phyloP scores from a whole-genome alignment of 1,140 invertebrate genomes.

The Danaus plexippus region DNA sequence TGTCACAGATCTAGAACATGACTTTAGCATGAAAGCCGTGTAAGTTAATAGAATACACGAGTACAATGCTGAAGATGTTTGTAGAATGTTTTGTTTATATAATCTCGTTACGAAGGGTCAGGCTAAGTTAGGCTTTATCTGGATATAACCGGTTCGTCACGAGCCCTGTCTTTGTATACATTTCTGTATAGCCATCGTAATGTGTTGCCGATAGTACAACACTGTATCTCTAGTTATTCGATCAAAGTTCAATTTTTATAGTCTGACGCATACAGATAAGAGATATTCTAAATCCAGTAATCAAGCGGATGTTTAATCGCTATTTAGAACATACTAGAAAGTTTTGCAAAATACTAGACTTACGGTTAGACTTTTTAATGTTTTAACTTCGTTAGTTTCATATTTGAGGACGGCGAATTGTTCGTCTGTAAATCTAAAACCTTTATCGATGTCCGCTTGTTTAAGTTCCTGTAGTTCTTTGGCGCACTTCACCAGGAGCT shows the following conservation, averaged over 20 bases:
- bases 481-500: slow-evolving; percentile 40
- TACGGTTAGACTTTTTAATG: slow-evolving; percentile 74
- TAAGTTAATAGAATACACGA: slow-evolving; percentile 7
- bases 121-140: slow-evolving; percentile 20
- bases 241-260: no score
- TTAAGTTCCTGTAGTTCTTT: slow-evolving; percentile 58
- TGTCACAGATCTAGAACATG: slow-evolving; percentile 2
- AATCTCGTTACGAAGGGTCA: slow-evolving; percentile 25
- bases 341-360: slow-evolving; percentile 13
- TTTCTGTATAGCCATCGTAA: background rate
- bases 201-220: no score
- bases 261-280: no score
- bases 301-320: no score
- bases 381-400: slow-evolving; percentile 75
- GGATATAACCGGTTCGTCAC: slow-evolving; percentile 31
- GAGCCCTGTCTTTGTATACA: slow-evolving; percentile 25
- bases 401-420: slow-evolving; percentile 74
- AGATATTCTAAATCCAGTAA: no score
- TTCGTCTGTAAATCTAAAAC: slow-evolving; percentile 71
- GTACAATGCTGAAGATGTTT: slow-evolving; percentile 9
- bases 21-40: slow-evolving; percentile 5
- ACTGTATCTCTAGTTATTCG: no score
- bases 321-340: no score
- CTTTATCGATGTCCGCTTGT: slow-evolving; percentile 60
- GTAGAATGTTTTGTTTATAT: slow-evolving; percentile 14